phyloP scores from a whole-genome alignment of 2,113 vertebrate genomes.

The Meleagris gallopavo region DNA sequence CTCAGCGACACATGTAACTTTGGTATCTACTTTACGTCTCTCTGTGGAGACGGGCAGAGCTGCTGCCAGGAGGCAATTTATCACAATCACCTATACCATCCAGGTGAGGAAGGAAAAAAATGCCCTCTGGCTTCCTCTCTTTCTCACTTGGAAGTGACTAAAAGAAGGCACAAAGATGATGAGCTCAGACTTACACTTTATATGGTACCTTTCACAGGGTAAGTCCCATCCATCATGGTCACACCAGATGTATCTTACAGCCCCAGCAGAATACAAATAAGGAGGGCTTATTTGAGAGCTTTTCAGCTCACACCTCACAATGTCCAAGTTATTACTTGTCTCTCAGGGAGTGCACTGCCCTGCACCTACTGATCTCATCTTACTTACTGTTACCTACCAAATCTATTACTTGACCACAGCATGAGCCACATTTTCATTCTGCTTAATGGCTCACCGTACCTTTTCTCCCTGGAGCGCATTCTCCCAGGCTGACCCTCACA shows the following conservation, averaged over 20 bases:
- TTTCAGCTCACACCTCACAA: not conserved
- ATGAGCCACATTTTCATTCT: not conserved
- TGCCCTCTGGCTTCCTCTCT: not conserved
- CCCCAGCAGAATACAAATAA: not conserved
- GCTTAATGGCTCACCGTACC: not conserved
- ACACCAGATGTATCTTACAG: not conserved
- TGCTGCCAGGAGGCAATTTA: not conserved
- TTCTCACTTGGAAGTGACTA: not conserved
- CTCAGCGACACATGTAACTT: not conserved
- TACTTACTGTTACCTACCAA: not conserved
- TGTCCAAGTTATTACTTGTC: not conserved
- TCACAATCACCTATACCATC: not conserved
- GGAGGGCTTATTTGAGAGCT: not conserved
- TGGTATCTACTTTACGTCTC: not conserved
- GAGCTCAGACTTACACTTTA: not conserved
- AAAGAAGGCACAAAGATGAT: not conserved
- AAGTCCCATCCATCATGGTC: rapidly evolving
- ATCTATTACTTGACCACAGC: not conserved
- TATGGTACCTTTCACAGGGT: not conserved
- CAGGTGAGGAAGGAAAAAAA: not conserved
- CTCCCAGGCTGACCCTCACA: not conserved
- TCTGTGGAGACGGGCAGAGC: not conserved
- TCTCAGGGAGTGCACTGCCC: not conserved
- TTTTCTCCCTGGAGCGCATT: not conserved
- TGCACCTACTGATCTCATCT: rapidly evolving